Conservation (phyloP, 2,113 vertebrate species). For the Addax nasomaculatus region DNA sequence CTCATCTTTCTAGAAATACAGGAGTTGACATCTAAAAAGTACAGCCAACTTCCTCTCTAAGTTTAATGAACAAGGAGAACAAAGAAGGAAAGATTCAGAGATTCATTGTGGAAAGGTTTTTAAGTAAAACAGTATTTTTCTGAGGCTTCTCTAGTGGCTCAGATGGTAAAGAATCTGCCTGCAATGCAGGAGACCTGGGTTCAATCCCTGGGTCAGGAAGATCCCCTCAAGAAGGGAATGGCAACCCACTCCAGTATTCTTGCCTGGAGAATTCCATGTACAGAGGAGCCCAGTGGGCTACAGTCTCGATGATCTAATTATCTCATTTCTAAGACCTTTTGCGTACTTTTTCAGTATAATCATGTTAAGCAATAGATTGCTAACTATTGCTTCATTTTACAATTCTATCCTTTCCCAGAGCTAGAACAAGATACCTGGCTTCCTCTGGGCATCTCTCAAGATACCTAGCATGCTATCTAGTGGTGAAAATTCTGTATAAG, state of each 20-base stretch:
- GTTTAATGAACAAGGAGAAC: not conserved
- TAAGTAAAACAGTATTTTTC: not conserved
- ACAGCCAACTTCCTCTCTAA: not conserved
- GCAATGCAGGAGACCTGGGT: not conserved
- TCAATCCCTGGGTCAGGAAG: not conserved
- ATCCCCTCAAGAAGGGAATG: not conserved
- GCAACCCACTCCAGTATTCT: not conserved
- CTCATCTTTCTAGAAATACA: constrained; percentile 3
- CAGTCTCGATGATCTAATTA: not conserved
- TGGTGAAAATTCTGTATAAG: not conserved
- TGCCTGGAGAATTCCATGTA: not conserved
- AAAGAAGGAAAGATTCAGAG: not conserved
- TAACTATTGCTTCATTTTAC: not conserved
- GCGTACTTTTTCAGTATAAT: not conserved
- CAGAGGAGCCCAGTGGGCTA: not conserved
- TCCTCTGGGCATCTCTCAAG: not conserved
- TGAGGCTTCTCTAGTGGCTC: not conserved
- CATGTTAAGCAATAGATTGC: not conserved
- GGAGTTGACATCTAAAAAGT: not conserved
- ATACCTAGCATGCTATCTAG: not conserved
- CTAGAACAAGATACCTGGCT: not conserved
- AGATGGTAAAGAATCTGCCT: not conserved
- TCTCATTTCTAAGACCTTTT: not conserved
- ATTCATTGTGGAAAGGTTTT: rapidly evolving
- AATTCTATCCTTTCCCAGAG: not conserved